Percentiles rank a stretch among this genome's conserved stretches.
These are phyloP conservation scores for Graptemys geographica DNA, from an alignment of 2,797 vertebrate genomes.

Conservation along the genomic window DNA sequence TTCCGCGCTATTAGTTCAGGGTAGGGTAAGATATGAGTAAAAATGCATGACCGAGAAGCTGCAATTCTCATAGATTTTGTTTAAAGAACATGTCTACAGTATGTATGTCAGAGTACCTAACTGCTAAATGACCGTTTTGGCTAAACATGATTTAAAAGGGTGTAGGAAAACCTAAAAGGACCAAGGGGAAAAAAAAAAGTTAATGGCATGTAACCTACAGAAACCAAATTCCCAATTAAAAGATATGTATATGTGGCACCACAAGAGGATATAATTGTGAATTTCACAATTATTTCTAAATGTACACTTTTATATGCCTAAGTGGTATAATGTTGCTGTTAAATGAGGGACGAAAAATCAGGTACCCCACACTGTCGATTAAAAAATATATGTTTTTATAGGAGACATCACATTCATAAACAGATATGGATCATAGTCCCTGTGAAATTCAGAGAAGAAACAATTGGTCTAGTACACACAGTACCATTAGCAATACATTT, in stretches of 20 bases:
- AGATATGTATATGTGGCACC: accelerated
- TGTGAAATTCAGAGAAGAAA: background rate
- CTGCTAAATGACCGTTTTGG: background rate
- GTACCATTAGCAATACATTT: background rate
- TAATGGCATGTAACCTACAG: background rate
- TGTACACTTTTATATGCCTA: background rate
- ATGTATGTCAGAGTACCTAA: background rate
- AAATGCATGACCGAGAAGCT: background rate
- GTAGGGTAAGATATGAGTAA: background rate
- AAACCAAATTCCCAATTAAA: background rate
- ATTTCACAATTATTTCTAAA: background rate
- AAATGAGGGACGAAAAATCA: background rate
- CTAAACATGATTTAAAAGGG: background rate
- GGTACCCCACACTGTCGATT: background rate
- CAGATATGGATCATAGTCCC: background rate
- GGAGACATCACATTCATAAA: background rate
- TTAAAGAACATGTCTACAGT: background rate
- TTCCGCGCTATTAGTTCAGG: background rate
- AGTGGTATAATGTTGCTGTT: background rate
- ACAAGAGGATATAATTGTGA: background rate
- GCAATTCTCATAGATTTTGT: background rate
- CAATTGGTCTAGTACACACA: background rate
- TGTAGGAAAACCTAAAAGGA: background rate
- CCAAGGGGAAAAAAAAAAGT: background rate
- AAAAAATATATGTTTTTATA: background rate